phyloP scores from a whole-genome alignment of 2,113 vertebrate genomes.

The Caranx ignobilis region DNA sequence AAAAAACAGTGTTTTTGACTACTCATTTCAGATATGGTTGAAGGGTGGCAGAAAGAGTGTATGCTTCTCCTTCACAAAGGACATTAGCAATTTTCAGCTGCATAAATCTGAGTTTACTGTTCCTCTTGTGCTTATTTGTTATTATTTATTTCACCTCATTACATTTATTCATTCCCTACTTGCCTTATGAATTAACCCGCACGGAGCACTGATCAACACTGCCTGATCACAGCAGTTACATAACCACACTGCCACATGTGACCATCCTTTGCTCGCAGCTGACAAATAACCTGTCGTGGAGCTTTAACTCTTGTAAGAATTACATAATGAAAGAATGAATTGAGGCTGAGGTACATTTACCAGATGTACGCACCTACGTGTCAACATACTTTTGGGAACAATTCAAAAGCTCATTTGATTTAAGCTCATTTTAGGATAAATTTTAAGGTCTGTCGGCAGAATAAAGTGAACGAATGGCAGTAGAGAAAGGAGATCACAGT shows the following conservation, averaged over 20 bases:
- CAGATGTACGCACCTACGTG: background rate
- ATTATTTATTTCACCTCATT: background rate
- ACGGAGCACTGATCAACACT: slow-evolving; percentile 1
- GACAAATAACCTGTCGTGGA: slow-evolving; percentile 20
- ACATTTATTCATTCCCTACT: background rate
- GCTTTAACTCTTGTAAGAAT: slow-evolving; percentile 19
- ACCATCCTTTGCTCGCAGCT: slow-evolving; percentile 18
- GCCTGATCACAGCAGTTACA: slow-evolving; percentile 25
- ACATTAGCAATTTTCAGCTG: no score
- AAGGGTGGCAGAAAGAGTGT: background rate
- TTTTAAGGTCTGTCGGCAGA: background rate
- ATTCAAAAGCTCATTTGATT: background rate
- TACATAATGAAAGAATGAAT: background rate
- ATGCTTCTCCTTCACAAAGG: no score
- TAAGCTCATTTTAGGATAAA: background rate
- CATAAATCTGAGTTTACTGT: no score
- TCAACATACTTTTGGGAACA: background rate
- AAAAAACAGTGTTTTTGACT: no score
- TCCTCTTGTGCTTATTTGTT: background rate
- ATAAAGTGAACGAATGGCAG: background rate
- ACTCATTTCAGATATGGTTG: background rate
- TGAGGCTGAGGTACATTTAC: background rate
- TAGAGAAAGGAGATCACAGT: background rate
- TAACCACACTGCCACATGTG: slow-evolving; percentile 22
- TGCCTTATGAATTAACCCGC: background rate